Conservation (phyloP, 1,140 invertebrate species). For the Drosophila arawakana region DNA sequence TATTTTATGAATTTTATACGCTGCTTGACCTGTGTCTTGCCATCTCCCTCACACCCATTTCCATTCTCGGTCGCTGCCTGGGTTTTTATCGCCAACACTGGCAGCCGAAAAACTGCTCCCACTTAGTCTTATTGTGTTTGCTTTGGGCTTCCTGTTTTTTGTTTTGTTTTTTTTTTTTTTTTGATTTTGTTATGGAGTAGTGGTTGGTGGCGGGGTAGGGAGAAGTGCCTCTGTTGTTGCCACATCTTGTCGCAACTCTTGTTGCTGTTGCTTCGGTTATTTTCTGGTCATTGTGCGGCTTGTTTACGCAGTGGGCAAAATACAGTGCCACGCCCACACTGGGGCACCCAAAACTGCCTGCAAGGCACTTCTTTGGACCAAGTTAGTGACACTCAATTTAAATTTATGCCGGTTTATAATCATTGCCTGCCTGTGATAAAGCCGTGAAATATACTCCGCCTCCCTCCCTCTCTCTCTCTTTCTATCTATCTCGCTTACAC, state of each 20-base stretch:
- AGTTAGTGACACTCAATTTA: slow-evolving; percentile 67
- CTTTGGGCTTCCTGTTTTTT: slow-evolving; percentile 45
- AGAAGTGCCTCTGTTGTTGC: slow-evolving; percentile 10
- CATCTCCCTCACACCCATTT: neutral
- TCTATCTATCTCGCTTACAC: neutral
- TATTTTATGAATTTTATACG: slow-evolving; percentile 82
- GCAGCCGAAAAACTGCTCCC: slow-evolving; percentile 35
- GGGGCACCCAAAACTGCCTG: neutral
- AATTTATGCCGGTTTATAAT: slow-evolving; percentile 70
- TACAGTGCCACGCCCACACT: slow-evolving; percentile 11
- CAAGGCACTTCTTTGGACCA: slow-evolving; percentile 25
- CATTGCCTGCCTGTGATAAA: slow-evolving; percentile 61
- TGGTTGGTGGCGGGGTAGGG: slow-evolving; percentile 11
- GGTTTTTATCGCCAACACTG: slow-evolving; percentile 4
- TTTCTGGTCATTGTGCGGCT: slow-evolving; percentile 66
- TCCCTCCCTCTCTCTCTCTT: neutral
- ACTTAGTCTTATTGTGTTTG: slow-evolving; percentile 68
- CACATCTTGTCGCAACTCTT: slow-evolving; percentile 53
- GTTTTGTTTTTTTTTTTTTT: no score
- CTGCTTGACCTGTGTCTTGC: slow-evolving; percentile 64
- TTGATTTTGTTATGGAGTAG: no score
- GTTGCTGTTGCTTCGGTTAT: slow-evolving; percentile 53
- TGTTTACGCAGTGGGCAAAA: slow-evolving; percentile 54
- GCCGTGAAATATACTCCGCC: slow-evolving; percentile 27
- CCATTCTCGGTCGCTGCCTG: neutral